Evolutionary conservation across 2,888 invertebrate species (phyloP).

Genomic region (Limenitis camilla): DNA sequence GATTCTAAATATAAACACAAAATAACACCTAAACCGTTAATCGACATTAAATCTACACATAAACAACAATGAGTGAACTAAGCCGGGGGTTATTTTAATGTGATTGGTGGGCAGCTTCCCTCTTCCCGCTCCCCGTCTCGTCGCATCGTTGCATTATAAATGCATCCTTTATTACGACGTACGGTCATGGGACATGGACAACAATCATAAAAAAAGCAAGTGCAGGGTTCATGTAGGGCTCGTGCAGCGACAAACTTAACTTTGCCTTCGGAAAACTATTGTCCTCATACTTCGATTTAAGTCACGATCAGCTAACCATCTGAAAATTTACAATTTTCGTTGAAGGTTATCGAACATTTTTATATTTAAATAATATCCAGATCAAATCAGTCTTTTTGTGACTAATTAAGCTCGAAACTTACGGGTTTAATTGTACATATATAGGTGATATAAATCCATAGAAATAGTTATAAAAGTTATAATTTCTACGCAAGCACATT

Average conservation of each 20-base stretch:
- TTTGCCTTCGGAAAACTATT: too few species aligned
- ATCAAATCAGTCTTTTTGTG: too few species aligned
- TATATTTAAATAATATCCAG: too few species aligned
- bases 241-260: not conserved
- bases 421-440: too few species aligned
- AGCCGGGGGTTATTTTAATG: slow-evolving; percentile 59
- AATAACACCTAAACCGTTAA: not conserved
- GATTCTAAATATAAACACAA: not conserved
- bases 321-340: too few species aligned
- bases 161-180: slow-evolving; percentile 46
- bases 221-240: not conserved
- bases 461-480: too few species aligned
- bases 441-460: too few species aligned
- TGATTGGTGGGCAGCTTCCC: slow-evolving; percentile 54
- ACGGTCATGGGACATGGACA: slow-evolving; percentile 25
- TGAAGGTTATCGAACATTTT: too few species aligned
- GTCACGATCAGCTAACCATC: too few species aligned
- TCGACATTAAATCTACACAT: slow-evolving; percentile 14
- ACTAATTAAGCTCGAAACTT: too few species aligned
- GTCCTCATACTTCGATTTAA: too few species aligned
- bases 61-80: slow-evolving; percentile 35
- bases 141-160: slow-evolving; percentile 65
- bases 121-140: slow-evolving; percentile 44
- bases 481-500: too few species aligned
- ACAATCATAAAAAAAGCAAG: slow-evolving; percentile 2